Evolutionary conservation across 2,888 invertebrate genomes (phyloP).

Genomic region (Hybos culiciformis): DNA sequence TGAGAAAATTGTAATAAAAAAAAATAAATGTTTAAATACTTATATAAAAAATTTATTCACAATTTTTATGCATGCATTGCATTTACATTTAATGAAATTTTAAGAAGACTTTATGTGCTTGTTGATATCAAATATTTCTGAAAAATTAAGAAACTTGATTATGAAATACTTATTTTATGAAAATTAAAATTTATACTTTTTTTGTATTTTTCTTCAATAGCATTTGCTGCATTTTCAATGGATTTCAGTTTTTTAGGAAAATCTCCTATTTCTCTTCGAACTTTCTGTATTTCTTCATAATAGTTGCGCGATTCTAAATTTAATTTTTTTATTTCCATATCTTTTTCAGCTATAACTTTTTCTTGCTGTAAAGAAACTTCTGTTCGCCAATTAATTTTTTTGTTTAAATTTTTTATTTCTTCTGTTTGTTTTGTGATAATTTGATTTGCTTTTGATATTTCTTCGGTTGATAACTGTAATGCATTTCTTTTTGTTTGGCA

Average conservation of each 20-base stretch:
- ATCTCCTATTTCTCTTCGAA: conserved; percentile 20
- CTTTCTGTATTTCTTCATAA: conserved; percentile 20
- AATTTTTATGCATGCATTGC: conserved; percentile 15
- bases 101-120: too few relatives aligned
- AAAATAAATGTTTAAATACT: too few relatives aligned
- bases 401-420: conserved; percentile 25
- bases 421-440: conserved; percentile 30
- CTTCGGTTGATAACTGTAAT: conserved; percentile 32
- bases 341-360: conserved; percentile 26
- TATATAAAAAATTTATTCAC: too few relatives aligned
- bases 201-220: conserved; percentile 29
- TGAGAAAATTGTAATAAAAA: too few relatives aligned
- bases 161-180: not conserved
- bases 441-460: conserved; percentile 33
- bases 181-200: conserved; percentile 21
- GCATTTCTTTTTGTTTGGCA: conserved; percentile 31
- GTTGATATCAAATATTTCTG: conserved; percentile 20
- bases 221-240: conserved; percentile 25
- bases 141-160: conserved; percentile 4
- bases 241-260: conserved; percentile 27
- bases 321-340: conserved; percentile 19
- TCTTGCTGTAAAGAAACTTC: conserved; percentile 33
- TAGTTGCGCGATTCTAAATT: conserved; percentile 22
- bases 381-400: conserved; percentile 29
- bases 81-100: conserved; percentile 13